Evolutionary conservation across 2,888 invertebrate genomes (phyloP), one percentile per base, ranked within the genome.

Genomic region (Gastrophysa polygoni): DNA sequence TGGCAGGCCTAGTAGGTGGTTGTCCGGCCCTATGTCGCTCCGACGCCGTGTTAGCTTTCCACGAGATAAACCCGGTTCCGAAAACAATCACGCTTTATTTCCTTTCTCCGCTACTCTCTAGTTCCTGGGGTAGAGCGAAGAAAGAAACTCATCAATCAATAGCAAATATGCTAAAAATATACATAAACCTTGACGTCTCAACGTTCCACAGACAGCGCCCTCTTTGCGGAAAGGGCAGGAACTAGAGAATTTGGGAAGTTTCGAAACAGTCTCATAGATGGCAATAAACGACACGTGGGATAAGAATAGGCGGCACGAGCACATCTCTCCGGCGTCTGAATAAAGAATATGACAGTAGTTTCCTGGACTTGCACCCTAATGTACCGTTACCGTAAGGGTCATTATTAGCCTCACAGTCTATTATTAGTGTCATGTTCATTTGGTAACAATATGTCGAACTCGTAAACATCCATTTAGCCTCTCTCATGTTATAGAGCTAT

Each of bases 1-100:
- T 77, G 80, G 78, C 80, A 76, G 75, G 76, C 77, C 72, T 75
- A 72, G 77, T 78, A 78, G 78, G 78, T 78, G 78, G 77, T 75
- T 74, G 75, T 78, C 76, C 75, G 75, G 78, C 70, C 69, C 62
- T 61, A 61, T 61, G 62, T 69, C 70, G 70, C 63, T 69, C 67
- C 66, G 69, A 62, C 58, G 63, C 52, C 63, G 63, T 65, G 61
- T 66, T 69, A 65, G 54, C 63, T 61, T 64, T 56, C 64, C 60
- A 51, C 64, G 64, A 61, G 61, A 64, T 63, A 63, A 69, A 68
- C 52, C 58, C 59, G 56, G 57, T 50, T 57, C 44, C 59, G 57
- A 66, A 63, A 63, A 63, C 59, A 66, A 66, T 66, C 57, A 55
- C 21, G 49, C 32, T 48, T 43, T 49, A 57, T 57, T 21, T 29